These are phyloP conservation scores for Furcula furcula DNA, from an alignment of 2,888 invertebrate genomes.

Conservation along the genomic window DNA sequence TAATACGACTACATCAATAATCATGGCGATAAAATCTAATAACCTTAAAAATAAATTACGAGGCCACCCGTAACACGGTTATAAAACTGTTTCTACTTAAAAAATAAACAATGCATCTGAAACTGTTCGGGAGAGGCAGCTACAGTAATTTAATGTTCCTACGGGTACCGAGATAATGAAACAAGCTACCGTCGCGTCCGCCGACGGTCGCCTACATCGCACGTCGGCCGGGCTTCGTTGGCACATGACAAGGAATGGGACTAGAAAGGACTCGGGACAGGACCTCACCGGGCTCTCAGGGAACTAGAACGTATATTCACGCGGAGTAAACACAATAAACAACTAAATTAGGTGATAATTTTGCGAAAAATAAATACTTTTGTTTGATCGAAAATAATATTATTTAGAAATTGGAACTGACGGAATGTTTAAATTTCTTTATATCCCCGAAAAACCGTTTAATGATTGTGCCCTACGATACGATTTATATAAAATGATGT, in stretches of 20 bases:
- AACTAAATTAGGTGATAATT: constrained; percentile 13
- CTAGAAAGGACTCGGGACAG: constrained; percentile 73
- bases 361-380: constrained; percentile 32
- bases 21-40: constrained; percentile 72
- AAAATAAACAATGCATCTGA: constrained; percentile 56
- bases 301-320: constrained; percentile 30
- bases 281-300: constrained; percentile 56
- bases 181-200: constrained; percentile 21
- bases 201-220: constrained; percentile 41
- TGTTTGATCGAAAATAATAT: constrained; percentile 48
- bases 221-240: constrained; percentile 66
- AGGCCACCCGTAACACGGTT: constrained; percentile 64
- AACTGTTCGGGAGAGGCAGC: constrained; percentile 46
- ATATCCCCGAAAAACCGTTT: constrained; percentile 62
- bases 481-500: constrained; percentile 56
- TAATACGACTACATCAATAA: constrained; percentile 66
- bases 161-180: constrained; percentile 47
- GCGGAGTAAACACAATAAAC: neutral
- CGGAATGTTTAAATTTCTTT: constrained; percentile 70
- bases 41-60: constrained; percentile 77
- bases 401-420: constrained; percentile 53
- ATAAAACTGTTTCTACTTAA: constrained; percentile 68
- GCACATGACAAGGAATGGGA: constrained; percentile 74
- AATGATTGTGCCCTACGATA: constrained; percentile 58
- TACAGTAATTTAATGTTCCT: constrained; percentile 43